These are phyloP conservation scores for Vombatus ursinus DNA, from an alignment of 2,113 vertebrate genomes.

Conservation along the genomic window DNA sequence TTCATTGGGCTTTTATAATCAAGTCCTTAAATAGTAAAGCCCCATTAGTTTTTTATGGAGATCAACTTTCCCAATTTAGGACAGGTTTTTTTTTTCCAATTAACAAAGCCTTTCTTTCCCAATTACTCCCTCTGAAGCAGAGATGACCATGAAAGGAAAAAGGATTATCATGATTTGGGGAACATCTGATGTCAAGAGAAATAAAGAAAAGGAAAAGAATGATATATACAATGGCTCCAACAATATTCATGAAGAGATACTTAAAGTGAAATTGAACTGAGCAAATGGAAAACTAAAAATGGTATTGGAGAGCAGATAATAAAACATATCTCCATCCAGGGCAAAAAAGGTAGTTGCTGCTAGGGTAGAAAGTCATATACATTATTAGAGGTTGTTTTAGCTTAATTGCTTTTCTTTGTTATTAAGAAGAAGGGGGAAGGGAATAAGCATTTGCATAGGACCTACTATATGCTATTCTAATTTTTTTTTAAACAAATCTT, in stretches of 20 bases:
- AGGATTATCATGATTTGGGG: neutral
- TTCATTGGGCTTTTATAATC: slow-evolving; percentile 49
- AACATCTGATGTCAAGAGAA: neutral
- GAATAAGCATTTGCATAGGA: neutral
- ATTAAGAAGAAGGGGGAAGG: neutral
- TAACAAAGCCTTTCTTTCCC: slow-evolving; percentile 43
- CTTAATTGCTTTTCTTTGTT: neutral
- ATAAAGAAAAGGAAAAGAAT: neutral
- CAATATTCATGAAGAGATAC: neutral
- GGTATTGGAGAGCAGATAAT: neutral
- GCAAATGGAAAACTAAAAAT: neutral
- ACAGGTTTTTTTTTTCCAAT: slow-evolving; percentile 37
- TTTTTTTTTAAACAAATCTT: neutral
- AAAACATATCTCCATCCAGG: neutral
- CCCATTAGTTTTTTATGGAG: slow-evolving; percentile 56
- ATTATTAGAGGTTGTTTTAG: neutral
- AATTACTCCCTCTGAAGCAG: slow-evolving; percentile 27
- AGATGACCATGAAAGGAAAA: slow-evolving; percentile 18
- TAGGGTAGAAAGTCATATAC: neutral
- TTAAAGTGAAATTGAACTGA: neutral
- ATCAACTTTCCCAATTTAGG: slow-evolving; percentile 50
- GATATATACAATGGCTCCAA: neutral
- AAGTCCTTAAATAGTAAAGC: slow-evolving; percentile 53
- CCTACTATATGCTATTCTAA: neutral
- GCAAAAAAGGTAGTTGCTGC: neutral